Percentiles rank a stretch among this genome's conserved stretches.
phyloP scores from a whole-genome alignment of 35 echinoderm and acorn worm species.

The Apostichopus parvimensis region DNA sequence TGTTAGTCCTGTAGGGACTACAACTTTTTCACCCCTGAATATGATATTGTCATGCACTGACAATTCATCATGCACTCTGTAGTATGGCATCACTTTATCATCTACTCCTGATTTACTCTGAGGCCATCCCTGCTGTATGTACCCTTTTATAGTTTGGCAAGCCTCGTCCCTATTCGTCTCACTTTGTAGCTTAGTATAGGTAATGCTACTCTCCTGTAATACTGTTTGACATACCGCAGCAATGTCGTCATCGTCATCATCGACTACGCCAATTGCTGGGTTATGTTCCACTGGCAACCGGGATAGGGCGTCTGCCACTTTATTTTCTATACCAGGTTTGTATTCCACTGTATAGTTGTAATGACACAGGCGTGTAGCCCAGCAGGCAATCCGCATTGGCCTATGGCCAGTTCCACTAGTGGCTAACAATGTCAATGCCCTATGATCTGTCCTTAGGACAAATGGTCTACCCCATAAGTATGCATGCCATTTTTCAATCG shows the following conservation, averaged over 20 bases:
- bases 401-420: no score
- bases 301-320: no score
- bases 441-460: neutral
- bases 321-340: no score
- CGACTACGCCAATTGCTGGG: neutral
- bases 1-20: slow-evolving; percentile 44
- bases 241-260: neutral
- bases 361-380: no score
- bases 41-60: slow-evolving; percentile 51
- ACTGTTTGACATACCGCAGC: neutral
- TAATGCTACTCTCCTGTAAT: neutral
- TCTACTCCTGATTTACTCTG: neutral
- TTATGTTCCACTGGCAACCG: neutral
- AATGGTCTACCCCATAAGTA: slow-evolving; percentile 43
- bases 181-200: neutral
- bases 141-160: neutral
- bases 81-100: neutral
- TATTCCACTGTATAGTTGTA: no score
- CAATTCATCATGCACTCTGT: slow-evolving; percentile 24
- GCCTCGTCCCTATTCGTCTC: neutral
- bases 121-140: neutral
- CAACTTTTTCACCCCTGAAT: slow-evolving; percentile 44
- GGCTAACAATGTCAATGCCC: neutral
- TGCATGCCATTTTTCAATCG: slow-evolving; percentile 36
- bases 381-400: no score